Conservation (phyloP, 2,113 vertebrate species). For the Zapus hudsonius region DNA sequence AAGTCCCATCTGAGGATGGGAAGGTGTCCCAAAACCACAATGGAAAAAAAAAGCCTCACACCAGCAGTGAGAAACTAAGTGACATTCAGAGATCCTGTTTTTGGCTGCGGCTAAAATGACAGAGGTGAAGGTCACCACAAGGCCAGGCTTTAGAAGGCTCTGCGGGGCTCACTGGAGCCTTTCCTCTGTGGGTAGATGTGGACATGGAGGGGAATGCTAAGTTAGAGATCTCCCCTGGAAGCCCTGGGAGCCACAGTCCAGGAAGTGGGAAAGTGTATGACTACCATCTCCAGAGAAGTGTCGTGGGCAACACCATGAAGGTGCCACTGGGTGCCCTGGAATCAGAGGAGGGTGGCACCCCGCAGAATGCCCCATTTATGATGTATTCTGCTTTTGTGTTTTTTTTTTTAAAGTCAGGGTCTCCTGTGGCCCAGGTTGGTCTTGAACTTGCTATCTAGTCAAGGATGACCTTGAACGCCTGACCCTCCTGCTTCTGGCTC, state of each 20-base stretch:
- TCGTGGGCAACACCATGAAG: fast-evolving
- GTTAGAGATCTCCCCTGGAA: fast-evolving
- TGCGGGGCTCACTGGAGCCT: fast-evolving
- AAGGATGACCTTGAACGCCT: too few relatives aligned
- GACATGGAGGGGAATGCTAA: fast-evolving
- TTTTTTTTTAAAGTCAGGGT: too few relatives aligned
- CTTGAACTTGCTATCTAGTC: too few relatives aligned
- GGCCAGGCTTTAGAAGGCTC: background rate
- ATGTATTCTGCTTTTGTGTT: background rate
- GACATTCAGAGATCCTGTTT: background rate
- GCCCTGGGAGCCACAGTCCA: too few relatives aligned
- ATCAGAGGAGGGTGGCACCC: background rate
- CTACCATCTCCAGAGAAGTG: background rate
- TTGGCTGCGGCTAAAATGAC: background rate
- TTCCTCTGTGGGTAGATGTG: background rate
- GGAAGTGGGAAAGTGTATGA: background rate
- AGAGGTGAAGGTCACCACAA: background rate
- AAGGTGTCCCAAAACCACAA: background rate
- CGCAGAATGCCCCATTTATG: background rate
- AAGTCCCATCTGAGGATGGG: background rate
- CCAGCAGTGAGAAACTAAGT: background rate
- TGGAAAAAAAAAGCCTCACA: background rate
- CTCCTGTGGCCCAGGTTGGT: too few relatives aligned
- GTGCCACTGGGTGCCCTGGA: fast-evolving
- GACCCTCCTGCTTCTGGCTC: too few relatives aligned